A percentile compares a stretch with the other conserved stretches of the same genome.
These are phyloP conservation scores for Cephus spinipes DNA, from an alignment of 2,888 invertebrate species.

Conservation along the genomic window DNA sequence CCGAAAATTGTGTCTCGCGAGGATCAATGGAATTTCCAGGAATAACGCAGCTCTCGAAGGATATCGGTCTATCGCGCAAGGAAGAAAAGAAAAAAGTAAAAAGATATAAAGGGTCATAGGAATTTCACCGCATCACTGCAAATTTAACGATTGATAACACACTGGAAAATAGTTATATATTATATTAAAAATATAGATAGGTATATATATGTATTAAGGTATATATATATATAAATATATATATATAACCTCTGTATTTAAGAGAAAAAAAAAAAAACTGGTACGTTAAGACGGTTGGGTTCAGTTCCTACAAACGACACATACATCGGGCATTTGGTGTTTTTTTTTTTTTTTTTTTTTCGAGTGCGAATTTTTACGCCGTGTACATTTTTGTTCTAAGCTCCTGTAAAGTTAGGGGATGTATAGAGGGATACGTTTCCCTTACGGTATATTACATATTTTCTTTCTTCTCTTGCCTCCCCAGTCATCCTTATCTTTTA, in stretches of 20 bases:
- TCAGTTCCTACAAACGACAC: constrained; percentile 52
- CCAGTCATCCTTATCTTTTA: too few species aligned
- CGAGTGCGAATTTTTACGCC: constrained; percentile 43
- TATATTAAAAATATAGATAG: constrained; percentile 6
- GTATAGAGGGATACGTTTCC: too few species aligned
- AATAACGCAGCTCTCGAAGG: too few species aligned
- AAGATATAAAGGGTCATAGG: too few species aligned
- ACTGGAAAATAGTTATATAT: constrained; percentile 2
- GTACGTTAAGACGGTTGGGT: constrained; percentile 45
- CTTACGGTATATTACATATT: background rate
- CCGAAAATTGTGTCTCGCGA: background rate
- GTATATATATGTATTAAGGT: constrained; percentile 9
- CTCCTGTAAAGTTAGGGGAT: constrained; percentile 8
- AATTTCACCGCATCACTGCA: background rate
- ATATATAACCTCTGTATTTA: constrained; percentile 5
- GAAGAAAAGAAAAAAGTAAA: too few species aligned
- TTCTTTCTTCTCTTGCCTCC: too few species aligned
- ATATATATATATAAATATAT: background rate
- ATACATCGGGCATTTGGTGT: constrained; percentile 50
- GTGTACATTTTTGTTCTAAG: constrained; percentile 36
- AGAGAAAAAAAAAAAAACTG: background rate
- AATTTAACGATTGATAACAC: background rate
- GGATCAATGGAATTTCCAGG: too few species aligned
- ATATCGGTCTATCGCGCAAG: background rate
- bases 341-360: constrained; percentile 9